These are phyloP conservation scores for Zaprionus lineosus DNA, from an alignment of 2,888 invertebrate genomes.

Conservation along the genomic window DNA sequence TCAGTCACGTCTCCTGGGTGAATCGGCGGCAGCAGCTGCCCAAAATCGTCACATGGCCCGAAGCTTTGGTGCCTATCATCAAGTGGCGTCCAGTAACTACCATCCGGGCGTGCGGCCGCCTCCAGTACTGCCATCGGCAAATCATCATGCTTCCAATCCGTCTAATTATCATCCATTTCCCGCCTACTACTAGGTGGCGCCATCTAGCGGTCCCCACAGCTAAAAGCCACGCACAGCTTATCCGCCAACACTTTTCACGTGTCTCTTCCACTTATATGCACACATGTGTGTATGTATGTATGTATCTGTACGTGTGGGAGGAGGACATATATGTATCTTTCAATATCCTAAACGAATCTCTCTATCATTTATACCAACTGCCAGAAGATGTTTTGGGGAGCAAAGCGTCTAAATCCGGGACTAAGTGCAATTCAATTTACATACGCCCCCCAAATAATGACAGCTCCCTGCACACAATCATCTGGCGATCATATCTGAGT, in stretches of 20 bases:
- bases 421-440: slow-evolving; percentile 51
- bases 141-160: slow-evolving; percentile 83
- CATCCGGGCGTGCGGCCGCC: slow-evolving; percentile 82
- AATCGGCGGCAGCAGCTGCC: slow-evolving; percentile 80
- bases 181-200: slow-evolving; percentile 80
- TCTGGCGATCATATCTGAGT: not conserved
- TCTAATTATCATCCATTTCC: slow-evolving; percentile 83
- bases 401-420: slow-evolving; percentile 23
- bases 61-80: slow-evolving; percentile 83
- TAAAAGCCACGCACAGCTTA: not conserved
- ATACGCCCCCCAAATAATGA: too few species aligned
- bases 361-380: slow-evolving; percentile 6
- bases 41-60: slow-evolving; percentile 83
- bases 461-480: too few species aligned
- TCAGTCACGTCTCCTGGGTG: slow-evolving; percentile 81
- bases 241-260: not conserved
- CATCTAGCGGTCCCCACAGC: slow-evolving; percentile 2
- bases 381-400: not conserved
- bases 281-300: slow-evolving; percentile 10
- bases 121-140: slow-evolving; percentile 81
- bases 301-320: slow-evolving; percentile 1
- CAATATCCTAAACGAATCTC: slow-evolving; percentile 20
- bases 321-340: not conserved
- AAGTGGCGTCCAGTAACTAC: slow-evolving; percentile 82
- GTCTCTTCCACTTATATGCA: slow-evolving; percentile 12